phyloP scores from a whole-genome alignment of 2,113 vertebrate species.

The Nothocercus julius region DNA sequence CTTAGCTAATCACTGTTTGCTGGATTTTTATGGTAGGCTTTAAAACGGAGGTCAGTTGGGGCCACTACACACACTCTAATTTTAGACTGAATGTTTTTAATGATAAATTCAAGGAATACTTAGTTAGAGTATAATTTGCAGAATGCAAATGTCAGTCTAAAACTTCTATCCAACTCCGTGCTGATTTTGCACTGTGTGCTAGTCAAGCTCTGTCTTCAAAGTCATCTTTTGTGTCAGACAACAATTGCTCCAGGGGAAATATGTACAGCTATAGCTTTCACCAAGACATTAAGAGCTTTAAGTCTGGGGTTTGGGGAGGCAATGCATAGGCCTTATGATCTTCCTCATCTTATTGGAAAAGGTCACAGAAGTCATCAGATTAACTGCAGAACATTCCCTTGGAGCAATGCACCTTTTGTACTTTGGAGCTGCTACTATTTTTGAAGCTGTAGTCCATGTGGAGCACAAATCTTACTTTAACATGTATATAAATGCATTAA shows the following conservation, averaged over 20 bases:
- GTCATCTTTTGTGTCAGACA: slow-evolving; percentile 19
- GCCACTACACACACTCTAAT: background rate
- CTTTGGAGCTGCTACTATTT: background rate
- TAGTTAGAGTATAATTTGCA: background rate
- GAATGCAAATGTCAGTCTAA: background rate
- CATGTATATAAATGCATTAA: slow-evolving; percentile 9
- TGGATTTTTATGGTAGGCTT: background rate
- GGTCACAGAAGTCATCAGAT: slow-evolving; percentile 41
- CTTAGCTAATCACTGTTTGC: background rate
- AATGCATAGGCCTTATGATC: background rate
- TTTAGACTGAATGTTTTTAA: background rate
- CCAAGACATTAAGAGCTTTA: background rate
- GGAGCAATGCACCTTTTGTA: slow-evolving; percentile 39
- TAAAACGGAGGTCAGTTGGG: background rate
- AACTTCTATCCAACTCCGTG: background rate
- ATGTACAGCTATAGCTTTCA: slow-evolving; percentile 25
- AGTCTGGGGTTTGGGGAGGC: background rate
- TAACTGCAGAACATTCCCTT: slow-evolving; percentile 17
- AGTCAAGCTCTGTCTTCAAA: slow-evolving; percentile 25
- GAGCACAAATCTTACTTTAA: slow-evolving; percentile 44
- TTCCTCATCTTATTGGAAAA: background rate
- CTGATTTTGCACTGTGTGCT: background rate
- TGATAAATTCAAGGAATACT: slow-evolving; percentile 16
- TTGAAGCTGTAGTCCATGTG: background rate
- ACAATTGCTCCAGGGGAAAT: background rate